phyloP scores from a whole-genome alignment of 2,113 vertebrate genomes.

The Onychostruthus taczanowskii region DNA sequence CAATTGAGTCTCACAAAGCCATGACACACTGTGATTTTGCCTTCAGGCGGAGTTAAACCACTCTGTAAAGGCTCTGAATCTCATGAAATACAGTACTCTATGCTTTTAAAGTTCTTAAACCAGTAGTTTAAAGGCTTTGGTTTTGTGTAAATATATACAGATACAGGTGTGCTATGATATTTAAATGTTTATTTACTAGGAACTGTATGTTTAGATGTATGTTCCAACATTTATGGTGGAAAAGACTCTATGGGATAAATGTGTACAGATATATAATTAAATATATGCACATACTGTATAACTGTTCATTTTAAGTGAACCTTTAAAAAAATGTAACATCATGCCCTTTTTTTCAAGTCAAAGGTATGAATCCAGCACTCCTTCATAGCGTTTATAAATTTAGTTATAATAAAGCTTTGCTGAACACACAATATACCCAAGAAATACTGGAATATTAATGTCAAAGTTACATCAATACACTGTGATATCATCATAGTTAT shows the following conservation, averaged over 20 bases:
- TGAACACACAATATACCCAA: not conserved
- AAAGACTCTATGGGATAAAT: not conserved
- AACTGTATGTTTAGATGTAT: not conserved
- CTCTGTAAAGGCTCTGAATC: not conserved
- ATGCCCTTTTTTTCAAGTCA: not conserved
- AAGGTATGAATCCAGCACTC: not conserved
- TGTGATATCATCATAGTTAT: not conserved
- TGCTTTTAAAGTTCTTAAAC: not conserved
- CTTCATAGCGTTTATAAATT: not conserved
- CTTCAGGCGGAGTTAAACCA: not conserved
- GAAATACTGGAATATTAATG: not conserved
- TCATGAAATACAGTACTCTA: not conserved
- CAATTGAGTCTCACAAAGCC: not conserved
- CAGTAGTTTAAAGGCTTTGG: not conserved
- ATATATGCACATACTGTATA: not conserved
- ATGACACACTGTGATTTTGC: not conserved
- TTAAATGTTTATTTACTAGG: not conserved
- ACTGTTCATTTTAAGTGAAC: not conserved
- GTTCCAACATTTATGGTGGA: not conserved
- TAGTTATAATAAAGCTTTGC: not conserved
- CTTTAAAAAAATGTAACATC: not conserved
- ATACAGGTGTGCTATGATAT: not conserved
- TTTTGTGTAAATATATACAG: slow-evolving; percentile 16
- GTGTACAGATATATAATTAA: not conserved
- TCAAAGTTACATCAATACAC: not conserved